phyloP scores from a whole-genome alignment of 1,140 invertebrate species.

The Vollenhovia emeryi region DNA sequence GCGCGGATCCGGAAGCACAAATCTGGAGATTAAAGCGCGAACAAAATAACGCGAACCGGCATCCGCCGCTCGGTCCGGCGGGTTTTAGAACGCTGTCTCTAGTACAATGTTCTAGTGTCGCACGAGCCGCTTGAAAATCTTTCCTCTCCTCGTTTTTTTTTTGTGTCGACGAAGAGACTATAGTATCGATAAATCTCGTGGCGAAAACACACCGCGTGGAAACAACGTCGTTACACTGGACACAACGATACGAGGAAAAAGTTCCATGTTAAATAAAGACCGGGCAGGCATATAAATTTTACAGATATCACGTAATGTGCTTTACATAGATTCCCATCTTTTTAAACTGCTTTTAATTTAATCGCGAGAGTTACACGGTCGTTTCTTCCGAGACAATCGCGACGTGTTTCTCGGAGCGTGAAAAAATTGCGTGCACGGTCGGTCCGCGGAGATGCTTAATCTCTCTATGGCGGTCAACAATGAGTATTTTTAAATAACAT shows the following conservation, averaged over 20 bases:
- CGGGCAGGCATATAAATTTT: neutral
- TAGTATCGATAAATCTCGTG: neutral
- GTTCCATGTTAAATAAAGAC: neutral
- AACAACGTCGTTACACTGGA: neutral
- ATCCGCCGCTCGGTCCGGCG: neutral
- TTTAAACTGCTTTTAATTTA: conserved; percentile 28
- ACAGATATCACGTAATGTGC: neutral
- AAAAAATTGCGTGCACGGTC: conserved; percentile 32
- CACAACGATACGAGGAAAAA: neutral
- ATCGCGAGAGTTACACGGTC: conserved; percentile 28
- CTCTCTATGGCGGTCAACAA: conserved; percentile 13
- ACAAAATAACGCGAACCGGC: neutral
- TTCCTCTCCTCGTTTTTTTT: neutral
- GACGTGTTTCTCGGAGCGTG: conserved; percentile 35
- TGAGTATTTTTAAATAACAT: conserved; percentile 31
- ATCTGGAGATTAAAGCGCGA: conserved; percentile 18
- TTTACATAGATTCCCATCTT: conserved; percentile 14
- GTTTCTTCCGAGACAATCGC: conserved; percentile 42
- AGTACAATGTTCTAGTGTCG: neutral
- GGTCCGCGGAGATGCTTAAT: conserved; percentile 15
- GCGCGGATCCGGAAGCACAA: neutral
- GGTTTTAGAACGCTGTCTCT: neutral
- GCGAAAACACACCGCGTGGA: neutral
- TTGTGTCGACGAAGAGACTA: neutral
- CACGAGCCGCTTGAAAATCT: neutral